Evolutionary conservation across 2,888 invertebrate species (phyloP).

Genomic region (Euplagia quadripunctaria): DNA sequence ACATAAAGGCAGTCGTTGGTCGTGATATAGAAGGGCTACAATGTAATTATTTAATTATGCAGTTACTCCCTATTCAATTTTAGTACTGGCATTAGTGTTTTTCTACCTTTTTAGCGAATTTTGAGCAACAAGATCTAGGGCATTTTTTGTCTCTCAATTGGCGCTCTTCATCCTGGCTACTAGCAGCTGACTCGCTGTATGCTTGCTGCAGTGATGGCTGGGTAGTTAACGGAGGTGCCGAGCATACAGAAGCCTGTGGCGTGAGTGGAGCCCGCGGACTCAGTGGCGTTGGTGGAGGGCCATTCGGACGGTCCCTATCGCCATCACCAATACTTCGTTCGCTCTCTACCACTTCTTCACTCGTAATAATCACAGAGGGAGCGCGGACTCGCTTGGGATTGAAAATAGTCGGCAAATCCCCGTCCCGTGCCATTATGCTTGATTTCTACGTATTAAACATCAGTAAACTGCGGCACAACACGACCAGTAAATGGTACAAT

Average conservation of each 20-base stretch:
- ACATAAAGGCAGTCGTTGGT: constrained; percentile 16
- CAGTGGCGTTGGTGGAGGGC: constrained; percentile 81
- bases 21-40: not conserved
- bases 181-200: constrained; percentile 85
- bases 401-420: constrained; percentile 93
- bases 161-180: constrained; percentile 89
- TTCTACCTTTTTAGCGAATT: constrained; percentile 92
- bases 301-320: constrained; percentile 80
- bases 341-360: constrained; percentile 85
- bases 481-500: constrained; percentile 28
- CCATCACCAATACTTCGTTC: constrained; percentile 72
- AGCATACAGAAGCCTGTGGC: constrained; percentile 83
- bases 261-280: constrained; percentile 82
- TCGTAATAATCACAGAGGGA: constrained; percentile 91
- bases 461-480: constrained; percentile 38
- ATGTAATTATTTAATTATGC: not conserved
- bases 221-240: constrained; percentile 80
- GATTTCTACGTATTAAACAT: constrained; percentile 45
- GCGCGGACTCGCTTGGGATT: constrained; percentile 91
- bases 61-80: not conserved
- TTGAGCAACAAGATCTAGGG: constrained; percentile 93
- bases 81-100: not conserved
- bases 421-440: constrained; percentile 89
- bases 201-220: constrained; percentile 84
- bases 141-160: constrained; percentile 86